Conservation (phyloP, 2,113 vertebrate genomes). For the Formicarius rufipectus region DNA sequence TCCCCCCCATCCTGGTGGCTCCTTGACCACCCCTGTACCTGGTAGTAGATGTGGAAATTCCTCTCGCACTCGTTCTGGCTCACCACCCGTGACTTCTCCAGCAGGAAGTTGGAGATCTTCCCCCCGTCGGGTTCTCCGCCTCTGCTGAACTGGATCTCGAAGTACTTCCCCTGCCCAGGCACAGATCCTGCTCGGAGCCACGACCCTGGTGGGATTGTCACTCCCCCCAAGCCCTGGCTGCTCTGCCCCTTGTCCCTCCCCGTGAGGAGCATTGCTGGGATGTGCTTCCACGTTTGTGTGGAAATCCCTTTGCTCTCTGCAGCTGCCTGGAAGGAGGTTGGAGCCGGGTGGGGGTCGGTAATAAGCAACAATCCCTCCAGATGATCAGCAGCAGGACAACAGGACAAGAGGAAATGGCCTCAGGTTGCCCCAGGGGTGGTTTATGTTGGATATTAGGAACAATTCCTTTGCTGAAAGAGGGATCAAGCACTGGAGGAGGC, state of each 20-base stretch:
- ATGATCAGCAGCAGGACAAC: background rate
- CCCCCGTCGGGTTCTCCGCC: slow-evolving; percentile 95
- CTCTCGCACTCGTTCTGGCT: slow-evolving; percentile 93
- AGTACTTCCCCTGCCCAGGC: slow-evolving; percentile 89
- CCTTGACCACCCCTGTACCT: slow-evolving; percentile 72
- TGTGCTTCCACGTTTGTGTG: background rate
- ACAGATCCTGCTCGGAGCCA: background rate
- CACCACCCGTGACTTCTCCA: slow-evolving; percentile 96
- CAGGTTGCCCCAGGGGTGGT: background rate
- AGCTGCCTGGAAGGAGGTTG: background rate
- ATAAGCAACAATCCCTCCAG: too few relatives aligned
- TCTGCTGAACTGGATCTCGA: slow-evolving; percentile 98
- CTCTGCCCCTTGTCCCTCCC: too few relatives aligned
- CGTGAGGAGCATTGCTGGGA: background rate
- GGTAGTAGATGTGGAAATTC: slow-evolving; percentile 98
- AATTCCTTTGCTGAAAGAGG: background rate
- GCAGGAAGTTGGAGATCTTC: slow-evolving; percentile 95
- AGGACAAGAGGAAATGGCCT: background rate
- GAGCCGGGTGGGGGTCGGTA: background rate
- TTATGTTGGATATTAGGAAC: background rate
- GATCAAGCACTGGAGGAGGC: background rate
- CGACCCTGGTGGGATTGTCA: fast-evolving
- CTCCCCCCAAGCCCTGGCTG: fast-evolving
- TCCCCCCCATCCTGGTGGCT: fast-evolving
- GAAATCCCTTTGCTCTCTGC: background rate